Base-by-base conservation (phyloP, 2,888 invertebrate species). In the Melikaiella ostensackeni region DNA sequence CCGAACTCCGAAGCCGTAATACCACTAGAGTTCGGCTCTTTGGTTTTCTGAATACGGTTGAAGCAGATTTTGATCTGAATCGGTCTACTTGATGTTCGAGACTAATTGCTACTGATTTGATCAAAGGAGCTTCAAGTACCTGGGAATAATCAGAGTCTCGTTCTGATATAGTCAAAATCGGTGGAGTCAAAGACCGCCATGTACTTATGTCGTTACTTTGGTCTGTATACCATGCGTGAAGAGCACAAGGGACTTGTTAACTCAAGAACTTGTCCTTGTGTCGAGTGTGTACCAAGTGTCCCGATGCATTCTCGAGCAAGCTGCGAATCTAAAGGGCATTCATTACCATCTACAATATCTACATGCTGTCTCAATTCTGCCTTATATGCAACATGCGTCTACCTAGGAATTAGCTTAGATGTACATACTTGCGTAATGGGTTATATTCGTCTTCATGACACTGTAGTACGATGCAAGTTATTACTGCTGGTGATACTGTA, bases 301-400 rank as follows among this genome's bases (percentile, higher is more conserved):
- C 74, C 81, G 77, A 81, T 81, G 84, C 78, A 76, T 84, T 81
- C 84, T 81, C 75, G 66, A 77, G 75, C 76, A 75, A 74, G 75
- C 75, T 78, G 80, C 76, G 81, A 83, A 84, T 86, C 80, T 82
- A 87, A 86, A 84, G 82, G 81, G 78, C 82, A 83, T 86, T 84
- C 86, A 86, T 87, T 86, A 87, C 83, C 82, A 80, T 81, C 83
- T 76, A 82, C 84, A 83, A n/a, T n/a, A 61, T 30, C 7, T 27
- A 2, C 27, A n/a, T 62, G 50, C 46, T 46, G 30, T 46, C 4
- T 57, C 11, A 9, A 57, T 8, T 24, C 9, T 27, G 27, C 46
- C n/a, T 19, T 66, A 8, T 30, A 27, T 38, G 21, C 13, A 11
- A 11, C 35, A 8, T 35, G 24, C 27, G 42, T 19, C 2, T 38